Conservation (phyloP, 2,797 vertebrate genomes). For the Diglossa cyanea region DNA sequence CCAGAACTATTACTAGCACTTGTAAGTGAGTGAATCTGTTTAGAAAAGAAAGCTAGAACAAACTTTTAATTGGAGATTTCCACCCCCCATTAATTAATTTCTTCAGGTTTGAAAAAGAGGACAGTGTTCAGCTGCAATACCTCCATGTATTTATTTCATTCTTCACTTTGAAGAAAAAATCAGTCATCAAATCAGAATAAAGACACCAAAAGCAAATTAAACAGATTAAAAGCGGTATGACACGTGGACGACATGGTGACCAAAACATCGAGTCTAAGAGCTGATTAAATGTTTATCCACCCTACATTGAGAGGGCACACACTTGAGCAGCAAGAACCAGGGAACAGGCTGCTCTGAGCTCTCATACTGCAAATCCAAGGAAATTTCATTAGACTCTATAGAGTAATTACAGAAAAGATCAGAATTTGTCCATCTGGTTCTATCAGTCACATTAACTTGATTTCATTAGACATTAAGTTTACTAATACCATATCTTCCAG, state of each 20-base stretch:
- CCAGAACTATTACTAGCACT: background rate
- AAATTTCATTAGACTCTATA: conserved; percentile 14
- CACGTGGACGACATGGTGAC: background rate
- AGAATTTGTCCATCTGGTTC: background rate
- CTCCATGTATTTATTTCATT: background rate
- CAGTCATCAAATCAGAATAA: background rate
- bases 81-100: background rate
- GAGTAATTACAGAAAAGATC: conserved; percentile 1
- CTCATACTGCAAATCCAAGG: background rate
- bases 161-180: background rate
- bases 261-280: background rate
- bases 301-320: background rate
- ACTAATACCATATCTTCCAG: background rate
- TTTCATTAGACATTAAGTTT: background rate
- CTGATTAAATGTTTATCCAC: background rate
- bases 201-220: background rate
- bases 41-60: background rate
- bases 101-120: background rate
- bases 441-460: background rate
- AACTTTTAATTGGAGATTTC: background rate
- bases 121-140: background rate
- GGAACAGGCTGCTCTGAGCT: background rate
- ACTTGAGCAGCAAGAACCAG: background rate
- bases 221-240: background rate
- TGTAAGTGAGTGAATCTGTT: background rate